Conservation (phyloP, 2,797 vertebrate genomes). For the Chaunax sp. region DNA sequence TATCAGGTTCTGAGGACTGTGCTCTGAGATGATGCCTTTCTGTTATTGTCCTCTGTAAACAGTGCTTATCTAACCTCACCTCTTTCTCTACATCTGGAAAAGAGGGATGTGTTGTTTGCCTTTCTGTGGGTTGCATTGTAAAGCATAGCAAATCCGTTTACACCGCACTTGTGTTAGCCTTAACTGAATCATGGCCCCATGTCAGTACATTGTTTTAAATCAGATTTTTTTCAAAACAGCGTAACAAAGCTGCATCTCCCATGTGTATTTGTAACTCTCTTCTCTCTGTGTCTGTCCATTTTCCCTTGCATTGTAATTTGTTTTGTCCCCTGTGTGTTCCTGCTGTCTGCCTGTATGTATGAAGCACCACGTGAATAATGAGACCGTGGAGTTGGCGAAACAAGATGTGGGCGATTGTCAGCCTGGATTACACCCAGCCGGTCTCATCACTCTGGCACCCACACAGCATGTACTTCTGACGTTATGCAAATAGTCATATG, state of each 20-base stretch:
- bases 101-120: conserved; percentile 1
- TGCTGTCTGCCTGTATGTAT: conserved; percentile 14
- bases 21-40: conserved; percentile 19
- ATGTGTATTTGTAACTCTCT: conserved; percentile 19
- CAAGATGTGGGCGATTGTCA: conserved; percentile 76
- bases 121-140: conserved; percentile 30
- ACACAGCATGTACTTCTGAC: conserved; percentile 66
- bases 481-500: conserved; percentile 68
- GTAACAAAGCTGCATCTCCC: conserved; percentile 13
- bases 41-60: conserved; percentile 36
- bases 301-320: conserved; percentile 44
- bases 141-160: conserved; percentile 30
- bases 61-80: conserved; percentile 26
- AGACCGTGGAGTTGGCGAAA: conserved; percentile 50
- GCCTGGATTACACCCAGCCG: conserved; percentile 62
- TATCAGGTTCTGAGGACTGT: conserved; percentile 44
- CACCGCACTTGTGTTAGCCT: neutral
- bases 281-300: conserved; percentile 28
- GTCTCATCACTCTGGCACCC: conserved; percentile 67
- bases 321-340: conserved; percentile 41
- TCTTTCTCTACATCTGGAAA: conserved; percentile 9
- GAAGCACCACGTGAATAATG: conserved; percentile 27
- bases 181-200: conserved; percentile 27
- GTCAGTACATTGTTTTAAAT: conserved; percentile 36
- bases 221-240: conserved; percentile 9